These are phyloP conservation scores for Rutpela maculata DNA, from an alignment of 2,888 invertebrate species.

Conservation along the genomic window DNA sequence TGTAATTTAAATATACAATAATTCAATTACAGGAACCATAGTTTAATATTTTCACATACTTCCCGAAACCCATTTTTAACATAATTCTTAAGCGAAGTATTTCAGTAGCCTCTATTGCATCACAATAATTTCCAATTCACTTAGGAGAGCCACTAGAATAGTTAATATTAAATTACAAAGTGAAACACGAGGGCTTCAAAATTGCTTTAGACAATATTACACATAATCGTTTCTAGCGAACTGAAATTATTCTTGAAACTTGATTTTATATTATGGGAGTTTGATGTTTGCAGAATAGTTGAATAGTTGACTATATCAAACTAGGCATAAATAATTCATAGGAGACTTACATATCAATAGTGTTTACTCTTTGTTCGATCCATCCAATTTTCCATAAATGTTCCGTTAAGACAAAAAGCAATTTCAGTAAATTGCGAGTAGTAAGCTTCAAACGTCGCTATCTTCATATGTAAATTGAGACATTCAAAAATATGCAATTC, in stretches of 20 bases:
- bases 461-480: conserved; percentile 1
- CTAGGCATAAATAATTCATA: conserved; percentile 42
- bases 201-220: conserved; percentile 4
- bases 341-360: conserved; percentile 35
- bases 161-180: conserved; percentile 2
- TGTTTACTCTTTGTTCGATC: conserved; percentile 33
- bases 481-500: conserved; percentile 22
- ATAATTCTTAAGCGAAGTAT: background rate
- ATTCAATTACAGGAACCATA: too few species aligned
- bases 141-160: background rate
- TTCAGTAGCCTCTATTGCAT: background rate
- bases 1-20: too few species aligned
- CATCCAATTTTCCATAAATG: conserved; percentile 28
- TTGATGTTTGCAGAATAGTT: conserved; percentile 35
- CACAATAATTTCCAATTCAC: background rate
- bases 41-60: too few species aligned
- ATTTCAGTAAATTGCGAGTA: conserved; percentile 28
- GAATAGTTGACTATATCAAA: conserved; percentile 16
- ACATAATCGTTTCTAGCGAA: conserved; percentile 2
- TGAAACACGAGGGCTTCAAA: background rate
- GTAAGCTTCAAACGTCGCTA: conserved; percentile 19
- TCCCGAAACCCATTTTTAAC: too few species aligned
- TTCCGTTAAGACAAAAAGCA: conserved; percentile 28
- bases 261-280: conserved; percentile 10
- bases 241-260: conserved; percentile 2